Percentiles rank a stretch among this genome's conserved stretches.
phyloP scores from a whole-genome alignment of 1,140 invertebrate species.

The Trigoniulus corallinus region DNA sequence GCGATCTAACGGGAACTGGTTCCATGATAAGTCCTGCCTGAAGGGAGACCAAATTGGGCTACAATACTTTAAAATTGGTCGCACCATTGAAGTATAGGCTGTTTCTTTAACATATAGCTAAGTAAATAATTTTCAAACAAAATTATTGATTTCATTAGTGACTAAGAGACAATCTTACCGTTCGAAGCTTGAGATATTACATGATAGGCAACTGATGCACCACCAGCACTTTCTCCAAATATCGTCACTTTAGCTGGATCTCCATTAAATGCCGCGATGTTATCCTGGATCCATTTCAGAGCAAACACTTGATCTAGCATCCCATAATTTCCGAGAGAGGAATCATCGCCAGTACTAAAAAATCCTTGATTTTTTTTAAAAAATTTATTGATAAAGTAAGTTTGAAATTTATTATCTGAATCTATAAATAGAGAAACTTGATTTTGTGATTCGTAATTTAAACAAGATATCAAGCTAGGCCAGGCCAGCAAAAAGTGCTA shows the following conservation, averaged over 20 bases:
- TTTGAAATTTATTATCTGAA: background rate
- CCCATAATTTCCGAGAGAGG: conserved; percentile 31
- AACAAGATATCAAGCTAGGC: too few species aligned
- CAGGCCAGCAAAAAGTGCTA: too few species aligned
- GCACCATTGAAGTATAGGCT: too few species aligned
- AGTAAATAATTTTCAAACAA: too few species aligned
- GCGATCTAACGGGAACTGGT: too few species aligned
- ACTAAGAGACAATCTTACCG: conserved; percentile 13
- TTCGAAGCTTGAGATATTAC: conserved; percentile 40
- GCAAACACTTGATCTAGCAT: conserved; percentile 29
- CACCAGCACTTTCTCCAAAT: conserved; percentile 29
- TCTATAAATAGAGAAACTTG: too few species aligned
- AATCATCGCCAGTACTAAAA: conserved; percentile 26
- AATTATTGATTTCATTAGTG: too few species aligned
- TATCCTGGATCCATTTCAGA: conserved; percentile 28
- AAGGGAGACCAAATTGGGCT: background rate
- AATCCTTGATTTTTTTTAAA: conserved; percentile 26
- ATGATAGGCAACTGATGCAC: conserved; percentile 39
- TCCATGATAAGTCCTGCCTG: too few species aligned
- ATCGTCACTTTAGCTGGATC: conserved; percentile 28
- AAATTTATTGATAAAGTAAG: too few species aligned
- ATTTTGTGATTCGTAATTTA: too few species aligned
- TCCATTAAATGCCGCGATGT: conserved; percentile 28
- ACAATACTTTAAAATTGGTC: background rate
- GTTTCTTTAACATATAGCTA: too few species aligned